Base-by-base conservation (phyloP, 37 sponge, comb jelly and placozoan species). In the Ephydatia muelleri region DNA sequence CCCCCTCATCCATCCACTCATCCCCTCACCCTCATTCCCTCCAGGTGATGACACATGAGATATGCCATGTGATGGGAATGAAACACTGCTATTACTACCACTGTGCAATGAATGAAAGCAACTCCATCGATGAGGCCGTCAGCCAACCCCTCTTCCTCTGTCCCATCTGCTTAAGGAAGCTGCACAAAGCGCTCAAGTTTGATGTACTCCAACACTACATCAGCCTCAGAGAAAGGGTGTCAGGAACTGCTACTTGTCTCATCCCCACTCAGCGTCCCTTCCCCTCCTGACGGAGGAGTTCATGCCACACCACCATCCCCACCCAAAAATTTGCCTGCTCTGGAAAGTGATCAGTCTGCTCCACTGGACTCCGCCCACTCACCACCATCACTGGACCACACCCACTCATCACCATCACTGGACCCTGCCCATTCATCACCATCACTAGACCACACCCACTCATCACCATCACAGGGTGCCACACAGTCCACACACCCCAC, bases 71-170 rank as follows among this genome's bases (percentile, higher is more conserved):
- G 76, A 91, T 94, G 81, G 97, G 97, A 0, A 70, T 97, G 57
- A 82, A 80, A 30, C 97, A 97, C 79, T 97, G 97, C 80, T 85
- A 83, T 39, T 94, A 91, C 85, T 92, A 91, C 78, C 49, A 85
- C 66, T 97, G 97, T 86, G 84, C 91, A 26, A 94, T 97, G 95
- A 97, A 97, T 77, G 95, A 91, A 36, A 97, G 97, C 64, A 70
- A 65, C 65, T 83, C 87, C 79, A 86, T 93, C 9, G 80, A 75
- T 23, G 88, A 94, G 64, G 93, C 93, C 67, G 91, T 89, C 57
- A 76, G 82, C 0, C 93, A 94, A 80, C 89, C 93, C 13, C 78
- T 91, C 25, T 92, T 92, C 82, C 90, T 97, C 75, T 97, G 97
- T 77, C 97, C 97, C 23, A 65, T 94, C 30, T 97, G 97, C 38